Conservation (phyloP, 2,888 invertebrate genomes). For the Agriopis aurantiaria region DNA sequence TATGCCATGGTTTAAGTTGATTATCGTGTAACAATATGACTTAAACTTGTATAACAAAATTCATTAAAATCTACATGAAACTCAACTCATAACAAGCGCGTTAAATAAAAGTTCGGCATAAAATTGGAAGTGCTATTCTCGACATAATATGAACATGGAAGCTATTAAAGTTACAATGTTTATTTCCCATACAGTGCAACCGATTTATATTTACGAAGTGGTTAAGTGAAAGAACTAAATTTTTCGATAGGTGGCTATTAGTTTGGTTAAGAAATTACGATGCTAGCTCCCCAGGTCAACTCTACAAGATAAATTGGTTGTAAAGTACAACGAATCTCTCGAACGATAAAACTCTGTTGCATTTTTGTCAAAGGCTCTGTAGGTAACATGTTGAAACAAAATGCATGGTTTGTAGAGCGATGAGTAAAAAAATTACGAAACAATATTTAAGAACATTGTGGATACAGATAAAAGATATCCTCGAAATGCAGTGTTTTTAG, state of each 20-base stretch:
- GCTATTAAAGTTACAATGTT: constrained; percentile 41
- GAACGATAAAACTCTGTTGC: constrained; percentile 15
- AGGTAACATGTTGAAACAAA: constrained; percentile 18
- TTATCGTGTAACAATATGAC: background rate
- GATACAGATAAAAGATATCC: background rate
- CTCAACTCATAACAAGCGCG: constrained; percentile 14
- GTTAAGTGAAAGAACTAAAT: background rate
- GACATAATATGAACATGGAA: constrained; percentile 24
- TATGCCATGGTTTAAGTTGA: too few species aligned
- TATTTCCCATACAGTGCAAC: constrained; percentile 30
- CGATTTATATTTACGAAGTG: background rate
- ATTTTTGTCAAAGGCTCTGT: constrained; percentile 40
- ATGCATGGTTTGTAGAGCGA: constrained; percentile 14
- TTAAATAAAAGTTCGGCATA: constrained; percentile 34
- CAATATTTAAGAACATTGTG: background rate
- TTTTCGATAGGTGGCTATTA: background rate
- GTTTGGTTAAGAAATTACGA: background rate
- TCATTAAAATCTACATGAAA: constrained; percentile 15
- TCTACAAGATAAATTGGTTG: background rate
- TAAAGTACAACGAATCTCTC: background rate
- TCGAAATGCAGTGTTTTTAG: background rate
- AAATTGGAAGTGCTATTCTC: constrained; percentile 22
- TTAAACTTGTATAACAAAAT: background rate
- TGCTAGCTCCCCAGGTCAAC: background rate
- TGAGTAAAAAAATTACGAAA: constrained; percentile 11